These are phyloP conservation scores for Acrossocheilus wenchowensis DNA, from an alignment of 2,797 vertebrate species.

Conservation along the genomic window DNA sequence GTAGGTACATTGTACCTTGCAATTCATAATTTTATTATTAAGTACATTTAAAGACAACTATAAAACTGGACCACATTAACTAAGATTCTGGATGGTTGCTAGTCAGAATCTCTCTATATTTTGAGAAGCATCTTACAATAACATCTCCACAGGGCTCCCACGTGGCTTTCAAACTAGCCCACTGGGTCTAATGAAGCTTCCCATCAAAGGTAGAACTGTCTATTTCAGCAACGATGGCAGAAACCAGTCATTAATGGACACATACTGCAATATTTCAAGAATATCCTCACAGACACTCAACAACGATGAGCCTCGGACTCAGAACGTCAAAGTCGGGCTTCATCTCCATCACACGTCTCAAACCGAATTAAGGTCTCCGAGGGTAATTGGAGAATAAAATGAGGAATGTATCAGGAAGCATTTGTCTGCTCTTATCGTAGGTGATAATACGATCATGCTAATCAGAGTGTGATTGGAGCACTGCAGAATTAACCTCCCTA, in stretches of 20 bases:
- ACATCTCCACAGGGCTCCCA: not conserved
- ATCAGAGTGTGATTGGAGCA: conserved; percentile 30
- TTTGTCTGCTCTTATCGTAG: conserved; percentile 47
- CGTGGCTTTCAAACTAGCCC: not conserved
- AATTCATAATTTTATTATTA: too few relatives aligned
- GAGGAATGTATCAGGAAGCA: conserved; percentile 36
- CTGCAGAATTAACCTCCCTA: conserved; percentile 18
- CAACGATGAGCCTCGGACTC: not conserved
- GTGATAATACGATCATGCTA: conserved; percentile 21
- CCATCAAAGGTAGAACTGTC: not conserved
- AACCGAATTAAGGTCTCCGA: conserved; percentile 33
- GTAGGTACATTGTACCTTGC: too few relatives aligned
- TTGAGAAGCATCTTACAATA: not conserved
- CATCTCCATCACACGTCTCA: conserved; percentile 49
- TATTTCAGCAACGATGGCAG: not conserved
- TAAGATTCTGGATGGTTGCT: not conserved
- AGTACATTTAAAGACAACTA: too few relatives aligned
- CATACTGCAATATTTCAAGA: conserved; percentile 10
- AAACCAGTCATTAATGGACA: not conserved
- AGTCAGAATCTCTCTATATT: not conserved
- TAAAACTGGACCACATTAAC: too few relatives aligned
- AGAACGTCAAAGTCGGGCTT: not conserved
- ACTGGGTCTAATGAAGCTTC: not conserved
- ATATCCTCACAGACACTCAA: conserved; percentile 14
- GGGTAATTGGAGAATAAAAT: conserved; percentile 58